Evolutionary conservation across 2,797 vertebrate genomes (phyloP), one percentile per base, ranked within the genome.

Genomic region (Poeciliopsis turneri): DNA sequence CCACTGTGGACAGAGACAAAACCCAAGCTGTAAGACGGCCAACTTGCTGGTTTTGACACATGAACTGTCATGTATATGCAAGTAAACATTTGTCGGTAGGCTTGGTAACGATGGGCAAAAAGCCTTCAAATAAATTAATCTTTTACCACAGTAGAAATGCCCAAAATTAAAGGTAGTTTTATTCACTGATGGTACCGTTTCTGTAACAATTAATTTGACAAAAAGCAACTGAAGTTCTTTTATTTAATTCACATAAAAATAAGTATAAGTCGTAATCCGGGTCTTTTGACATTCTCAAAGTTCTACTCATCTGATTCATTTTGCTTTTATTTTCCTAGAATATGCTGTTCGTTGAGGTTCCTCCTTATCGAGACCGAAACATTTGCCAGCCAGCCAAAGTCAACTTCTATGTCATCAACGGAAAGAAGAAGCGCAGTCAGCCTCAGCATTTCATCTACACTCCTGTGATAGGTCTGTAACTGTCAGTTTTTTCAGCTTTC

Each of bases 331-430:
- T 45, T 85, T 43, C 1, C n/a, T 85, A 99, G 98, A 98, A 94
- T 93, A 96, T 98, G 97, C 96, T 99, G 30, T 98, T 97, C 74
- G 95, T 98, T 49, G 97, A 98, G 84, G 91, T 99, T 11, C 98
- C 98, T 0, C 96, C 97, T 6, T 99, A 99, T 92, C 95, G 95
- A 57, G 96, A 97, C 85, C 96, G 92, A 81, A 95, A 93, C 87
- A 96, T 97, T 84, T 95, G 92, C 68, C 91, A 95, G 0, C 92
- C 96, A 0, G 94, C 96, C 25, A 98, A 98, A 93, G 97, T 99
- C 76, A 97, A 97, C 91, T 99, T 98, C 92, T 97, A 96, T 0
- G 98, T 99, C 87, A 95, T 98, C 86, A 99, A 99, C 0, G 97
- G 98, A 68, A 99, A 98, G 83, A 97, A 97, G 80, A 99, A 98